phyloP scores from a whole-genome alignment of 1,140 invertebrate species.

The Drosophila seguyi region DNA sequence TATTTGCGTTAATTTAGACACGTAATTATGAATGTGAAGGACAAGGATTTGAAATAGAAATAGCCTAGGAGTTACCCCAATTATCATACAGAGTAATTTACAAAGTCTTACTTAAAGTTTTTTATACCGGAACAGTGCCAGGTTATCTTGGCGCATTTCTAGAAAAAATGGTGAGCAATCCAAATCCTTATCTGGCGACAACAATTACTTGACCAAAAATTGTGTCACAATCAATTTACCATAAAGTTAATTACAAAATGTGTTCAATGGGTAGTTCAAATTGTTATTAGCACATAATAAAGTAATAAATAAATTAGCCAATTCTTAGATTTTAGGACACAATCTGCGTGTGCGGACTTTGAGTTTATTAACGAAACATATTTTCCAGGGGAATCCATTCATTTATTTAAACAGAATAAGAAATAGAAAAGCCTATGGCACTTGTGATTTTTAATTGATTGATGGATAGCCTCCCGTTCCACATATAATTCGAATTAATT shows the following conservation, averaged over 20 bases:
- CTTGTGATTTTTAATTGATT: constrained; percentile 27
- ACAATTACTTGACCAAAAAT: background rate
- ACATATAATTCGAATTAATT: constrained; percentile 29
- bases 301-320: constrained; percentile 1
- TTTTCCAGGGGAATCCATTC: background rate
- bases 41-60: background rate
- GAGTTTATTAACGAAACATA: background rate
- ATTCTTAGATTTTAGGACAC: background rate
- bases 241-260: constrained; percentile 31
- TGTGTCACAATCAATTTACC: constrained; percentile 22
- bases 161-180: constrained; percentile 1
- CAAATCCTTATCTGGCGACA: constrained; percentile 9
- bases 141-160: background rate
- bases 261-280: background rate
- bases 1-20: constrained; percentile 6
- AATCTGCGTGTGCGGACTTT: background rate
- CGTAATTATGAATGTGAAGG: constrained; percentile 20
- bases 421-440: background rate
- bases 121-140: background rate
- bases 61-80: background rate
- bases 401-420: background rate
- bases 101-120: background rate
- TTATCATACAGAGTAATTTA: background rate
- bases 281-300: background rate
- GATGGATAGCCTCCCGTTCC: constrained; percentile 6